Evolutionary conservation across 2,113 vertebrate genomes (phyloP), one percentile per base, ranked within the genome.

Genomic region (Mystacornis crossleyi): DNA sequence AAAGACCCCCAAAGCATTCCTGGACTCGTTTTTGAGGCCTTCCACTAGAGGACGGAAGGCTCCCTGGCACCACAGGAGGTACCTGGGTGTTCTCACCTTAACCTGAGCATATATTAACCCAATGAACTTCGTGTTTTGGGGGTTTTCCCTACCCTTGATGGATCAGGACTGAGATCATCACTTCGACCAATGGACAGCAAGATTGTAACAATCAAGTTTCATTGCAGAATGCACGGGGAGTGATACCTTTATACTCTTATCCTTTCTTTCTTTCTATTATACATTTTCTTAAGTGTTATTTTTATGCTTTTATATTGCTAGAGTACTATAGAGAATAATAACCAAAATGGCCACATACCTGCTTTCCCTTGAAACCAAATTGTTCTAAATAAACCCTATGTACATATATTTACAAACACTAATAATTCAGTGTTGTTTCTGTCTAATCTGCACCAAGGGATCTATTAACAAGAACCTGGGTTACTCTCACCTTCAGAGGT

Each of bases 131-230:
- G 38, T 28, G 9, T 23, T 53, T 60, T 45, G 28, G 33, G 33
- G 5, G 2, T 23, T 69, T 60, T 53, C 17, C 18, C 45, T 23
- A 5, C 38, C 33, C 9, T 28, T 53, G 18, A 4, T 21, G 20
- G 45, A 43, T 36, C 18, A 38, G 38, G 26, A 33, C 26, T 77
- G 14, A 5, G 8, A 61, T 36, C 1, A 61, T 61, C 12, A 23
- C 28, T 61, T 45, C 0, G 1, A 24, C n/a, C 21, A 69, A 19
- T 13, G 31, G 16, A 31, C 47, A 45, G 3, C 0, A 1, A 29
- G 45, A 28, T 5, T 47, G 8, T 38, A 16, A 45, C 64, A 38
- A 45, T 16, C 18, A 10, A 11, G 12, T 18, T 10, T 69, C 1
- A 0, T 24, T 45, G 54, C 14, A 53, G 38, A 47, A 70, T 24